Base-by-base conservation (phyloP, 2,888 invertebrate species). In the Synanthedon andrenaeformis region DNA sequence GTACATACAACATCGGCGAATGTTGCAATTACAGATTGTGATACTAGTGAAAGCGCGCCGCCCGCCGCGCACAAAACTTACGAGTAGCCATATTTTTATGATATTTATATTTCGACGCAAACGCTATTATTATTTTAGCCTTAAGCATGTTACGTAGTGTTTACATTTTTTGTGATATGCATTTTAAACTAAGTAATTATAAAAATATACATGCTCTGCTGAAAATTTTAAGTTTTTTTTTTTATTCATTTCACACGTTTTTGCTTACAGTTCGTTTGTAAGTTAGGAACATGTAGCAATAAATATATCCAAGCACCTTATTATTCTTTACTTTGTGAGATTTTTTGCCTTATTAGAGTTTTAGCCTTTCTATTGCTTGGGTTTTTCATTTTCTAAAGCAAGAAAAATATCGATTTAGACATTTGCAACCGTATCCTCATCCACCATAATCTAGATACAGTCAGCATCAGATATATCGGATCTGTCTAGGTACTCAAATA, bases 111-210 rank as follows among this genome's bases (percentile, higher is more conserved):
- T 60, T 57, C 59, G 63, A 62, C 63, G 66, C 59, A 59, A 23
- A 66, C 69, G 77, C 80, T 79, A 75, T 76, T 78, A 79, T 73
- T 57, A 60, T 74, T 64, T 72, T 83, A 85, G 81, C 69, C 72
- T 67, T 83, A 84, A 79, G 77, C 80, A 85, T 82, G 87, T 86
- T 86, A 85, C 84, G 76, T 87, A 85, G 86, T 87, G 79, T 85
- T 84, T 85, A 85, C 79, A 82, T 84, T 82, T 80, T 85, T 85
- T 87, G 87, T 86, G 87, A 86, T 87, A 87, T 78, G 86, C 87
- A 83, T 86, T 86, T 84, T 84, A 84, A 80, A 82, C 81, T 79
- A 76, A 80, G 79, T 81, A 86, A 87, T 87, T 86, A 69, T 84
- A 86, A 87, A 83, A 81, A 79, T 77, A 79, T 69, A 74, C 17